Percentiles rank a stretch among this genome's conserved stretches.
These are phyloP conservation scores for Castor canadensis DNA, from an alignment of 2,113 vertebrate species.

Conservation along the genomic window DNA sequence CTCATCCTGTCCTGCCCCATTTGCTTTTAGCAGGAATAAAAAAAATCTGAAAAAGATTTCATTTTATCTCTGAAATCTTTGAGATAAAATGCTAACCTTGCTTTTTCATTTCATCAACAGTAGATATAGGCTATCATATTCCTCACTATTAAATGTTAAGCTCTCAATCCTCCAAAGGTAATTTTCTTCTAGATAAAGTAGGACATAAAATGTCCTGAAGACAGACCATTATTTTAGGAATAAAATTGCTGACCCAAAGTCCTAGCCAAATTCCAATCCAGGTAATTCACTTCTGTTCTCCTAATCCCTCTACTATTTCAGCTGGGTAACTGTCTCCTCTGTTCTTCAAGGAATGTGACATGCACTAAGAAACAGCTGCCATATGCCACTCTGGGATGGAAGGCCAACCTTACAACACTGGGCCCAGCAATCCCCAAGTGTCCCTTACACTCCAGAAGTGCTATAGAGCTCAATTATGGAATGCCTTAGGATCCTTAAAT, in stretches of 20 bases:
- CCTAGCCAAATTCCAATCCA: background rate
- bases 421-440: background rate
- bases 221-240: background rate
- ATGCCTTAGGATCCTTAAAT: background rate
- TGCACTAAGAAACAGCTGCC: background rate
- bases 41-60: no score
- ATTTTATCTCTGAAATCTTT: background rate
- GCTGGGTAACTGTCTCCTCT: background rate
- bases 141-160: background rate
- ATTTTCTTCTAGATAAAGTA: background rate
- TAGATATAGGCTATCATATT: background rate
- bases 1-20: no score
- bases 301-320: background rate
- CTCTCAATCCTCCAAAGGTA: background rate
- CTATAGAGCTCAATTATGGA: background rate
- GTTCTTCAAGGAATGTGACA: background rate
- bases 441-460: background rate
- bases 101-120: slow-evolving; percentile 1
- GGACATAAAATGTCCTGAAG: background rate
- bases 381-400: background rate
- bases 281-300: background rate
- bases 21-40: background rate
- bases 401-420: background rate
- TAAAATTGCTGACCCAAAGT: background rate
- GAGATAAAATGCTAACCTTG: background rate